A percentile compares a stretch with the other conserved stretches of the same genome.
These are phyloP conservation scores for Arenaria interpres DNA, from an alignment of 2,113 vertebrate species.

Conservation along the genomic window DNA sequence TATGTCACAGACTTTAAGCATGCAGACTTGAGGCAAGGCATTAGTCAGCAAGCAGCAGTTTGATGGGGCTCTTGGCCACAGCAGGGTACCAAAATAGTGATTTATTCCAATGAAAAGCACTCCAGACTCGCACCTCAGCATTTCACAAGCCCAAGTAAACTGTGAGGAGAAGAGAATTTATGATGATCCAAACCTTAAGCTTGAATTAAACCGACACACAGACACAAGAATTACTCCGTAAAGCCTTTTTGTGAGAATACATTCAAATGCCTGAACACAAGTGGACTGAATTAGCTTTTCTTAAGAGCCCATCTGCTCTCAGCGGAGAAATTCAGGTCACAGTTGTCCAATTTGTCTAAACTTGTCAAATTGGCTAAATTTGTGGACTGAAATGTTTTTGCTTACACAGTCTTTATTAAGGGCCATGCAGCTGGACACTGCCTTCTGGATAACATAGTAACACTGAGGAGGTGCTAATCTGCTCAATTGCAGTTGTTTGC, in stretches of 20 bases:
- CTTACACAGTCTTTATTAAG: not conserved
- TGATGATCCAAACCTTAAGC: not conserved
- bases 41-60: constrained; percentile 19
- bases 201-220: not conserved
- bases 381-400: not conserved
- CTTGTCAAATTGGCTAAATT: not conserved
- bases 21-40: not conserved
- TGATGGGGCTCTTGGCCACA: not conserved
- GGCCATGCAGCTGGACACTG: not conserved
- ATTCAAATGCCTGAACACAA: not conserved
- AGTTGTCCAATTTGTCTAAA: not conserved
- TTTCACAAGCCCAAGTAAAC: not conserved
- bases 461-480: not conserved
- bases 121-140: not conserved
- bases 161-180: not conserved
- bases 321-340: not conserved
- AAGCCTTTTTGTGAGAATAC: not conserved
- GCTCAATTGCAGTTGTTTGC: not conserved
- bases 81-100: not conserved
- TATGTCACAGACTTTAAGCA: not conserved
- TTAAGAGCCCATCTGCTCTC: not conserved
- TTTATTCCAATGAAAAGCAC: not conserved
- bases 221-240: not conserved
- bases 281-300: not conserved
- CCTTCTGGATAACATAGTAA: not conserved